Base-by-base conservation (phyloP, 2,797 vertebrate species). In the Notoglanidium macrostoma region DNA sequence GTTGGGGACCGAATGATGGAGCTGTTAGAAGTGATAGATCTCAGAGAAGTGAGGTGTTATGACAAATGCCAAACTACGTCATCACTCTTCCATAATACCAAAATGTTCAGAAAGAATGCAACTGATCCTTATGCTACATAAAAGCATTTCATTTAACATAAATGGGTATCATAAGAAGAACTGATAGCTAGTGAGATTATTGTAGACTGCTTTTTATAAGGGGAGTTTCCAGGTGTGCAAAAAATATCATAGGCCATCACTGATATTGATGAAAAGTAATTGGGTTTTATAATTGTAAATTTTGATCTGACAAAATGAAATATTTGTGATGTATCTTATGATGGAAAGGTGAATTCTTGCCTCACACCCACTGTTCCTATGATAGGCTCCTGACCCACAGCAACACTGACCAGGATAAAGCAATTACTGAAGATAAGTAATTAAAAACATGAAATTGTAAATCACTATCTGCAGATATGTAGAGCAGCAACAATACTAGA, bases 91-190 rank as follows among this genome's bases (percentile, higher is more conserved):
- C 19, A 21, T 55, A 21, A 55, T 77, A 55, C 12, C 29, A 55
- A 77, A 78, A 32, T 78, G 8, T 7, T 35, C 9, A 21, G 29
- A 57, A 57, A 23, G 76, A 78, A 76, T 51, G 73, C 73, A 76
- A 12, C 32, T 35, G 29, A 55, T 21, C 0, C 29, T 23, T 11
- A 32, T 32, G 29, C 17, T 78, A 35, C 29, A 78, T 19, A 55
- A n/a, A 73, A 49, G n/a, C 49, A 77, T 54, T 76, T 77, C 74
- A 51, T 32, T 77, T 54, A 77, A 76, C 6, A 54, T 51, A 19
- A 77, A 77, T 29, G 26, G n/a, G n/a, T 32, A 49, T n/a, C 7
- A 54, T 26, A 76, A n/a, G 26, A 76, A 76, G 14, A n/a, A 51
- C 73, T 17, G 26, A 76, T 9, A 29, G 6, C 6, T 29, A 9